Evolutionary conservation across 1,140 invertebrate species (phyloP), one percentile per base, ranked within the genome.

Genomic region (Aphis gossypii): DNA sequence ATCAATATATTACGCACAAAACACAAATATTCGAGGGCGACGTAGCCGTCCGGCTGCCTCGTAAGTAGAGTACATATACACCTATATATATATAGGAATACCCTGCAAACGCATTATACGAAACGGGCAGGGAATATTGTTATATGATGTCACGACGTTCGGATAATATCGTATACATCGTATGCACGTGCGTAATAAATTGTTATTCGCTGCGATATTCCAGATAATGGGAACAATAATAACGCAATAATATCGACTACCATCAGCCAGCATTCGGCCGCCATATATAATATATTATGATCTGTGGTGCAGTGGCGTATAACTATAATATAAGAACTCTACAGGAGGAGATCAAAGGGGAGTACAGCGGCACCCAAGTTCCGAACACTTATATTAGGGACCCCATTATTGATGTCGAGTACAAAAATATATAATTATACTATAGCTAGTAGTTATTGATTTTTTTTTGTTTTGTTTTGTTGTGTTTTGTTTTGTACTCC

Each of bases 191-290:
- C 60, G 60, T 68, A 68, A 68, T 68, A 68, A 68, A 68, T 68
- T 68, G 60, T n/a, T 68, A 68, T 68, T 68, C 60, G 60, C 60
- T 68, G 60, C 60, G 60, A 68, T 68, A 68, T 68, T 68, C 60
- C 60, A n/a, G 60, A 68, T 68, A 68, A 68, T 68, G 60, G 60
- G 60, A 68, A 68, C 60, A 68, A 68, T 68, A 68, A 68, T 68
- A 68, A 68, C 60, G 60, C 60, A 68, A 68, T 68, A 68, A 68
- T 68, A 68, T 68, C 30, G 60, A n/a, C 60, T 68, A n/a, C 60
- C 60, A n/a, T 68, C 60, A 68, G 60, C 60, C 60, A 68, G 30
- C 60, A 18, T 68, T 68, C 30, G 30, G 60, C 60, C 30, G 60
- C 60, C 60, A 20, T 68, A 68, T 18, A 68, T 68, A 68, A 60